Base-by-base conservation (phyloP, 1,140 invertebrate species). In the Neuroterus valhalla region DNA sequence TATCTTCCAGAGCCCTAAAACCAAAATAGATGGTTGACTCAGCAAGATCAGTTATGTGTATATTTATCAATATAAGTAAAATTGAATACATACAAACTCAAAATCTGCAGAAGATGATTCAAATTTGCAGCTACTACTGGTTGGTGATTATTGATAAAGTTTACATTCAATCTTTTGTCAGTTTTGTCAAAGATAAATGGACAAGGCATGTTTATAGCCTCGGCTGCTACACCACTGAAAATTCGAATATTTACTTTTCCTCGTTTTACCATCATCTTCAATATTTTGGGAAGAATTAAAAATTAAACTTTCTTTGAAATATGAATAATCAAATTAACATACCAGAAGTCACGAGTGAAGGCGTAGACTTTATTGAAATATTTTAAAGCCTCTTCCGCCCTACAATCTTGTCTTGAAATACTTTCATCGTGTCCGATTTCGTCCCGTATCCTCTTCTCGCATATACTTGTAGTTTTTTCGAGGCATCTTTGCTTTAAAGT, bases 291-390 rank as follows among this genome's bases (percentile, higher is more conserved):
- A 12, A 50, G 19, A 6, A 50, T n/a, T 1, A 11, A 50, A n/a
- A 50, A 50, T n/a, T n/a, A n/a, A 50, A n/a, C 48, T 6, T 8
- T 66, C 14, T 43, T 45, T 68, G 46, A 45, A 21, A 46, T 46
- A 46, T 21, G 17, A 17, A 26, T 19, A 70, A 70, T 5, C 6
- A 5, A 44, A 71, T 68, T 67, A 4, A 44, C 78, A 82, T 74
- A 84, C 86, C 83, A 87, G 19, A 82, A 70, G 71, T 89, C 83
- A 38, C 86, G 78, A 0, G 85, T 73, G 26, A 80, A 86, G 43
- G 43, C 66, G 69, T 88, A 88, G 31, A 88, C 75, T 11, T 80
- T 23, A 46, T 87, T 81, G 12, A 88, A 85, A 44, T 76, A 80
- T 17, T 77, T 66, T 14, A 89, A 87, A 48, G 81, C 86, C 43